Conservation (phyloP, 2,888 invertebrate genomes). For the Pyrrhosoma nymphula region DNA sequence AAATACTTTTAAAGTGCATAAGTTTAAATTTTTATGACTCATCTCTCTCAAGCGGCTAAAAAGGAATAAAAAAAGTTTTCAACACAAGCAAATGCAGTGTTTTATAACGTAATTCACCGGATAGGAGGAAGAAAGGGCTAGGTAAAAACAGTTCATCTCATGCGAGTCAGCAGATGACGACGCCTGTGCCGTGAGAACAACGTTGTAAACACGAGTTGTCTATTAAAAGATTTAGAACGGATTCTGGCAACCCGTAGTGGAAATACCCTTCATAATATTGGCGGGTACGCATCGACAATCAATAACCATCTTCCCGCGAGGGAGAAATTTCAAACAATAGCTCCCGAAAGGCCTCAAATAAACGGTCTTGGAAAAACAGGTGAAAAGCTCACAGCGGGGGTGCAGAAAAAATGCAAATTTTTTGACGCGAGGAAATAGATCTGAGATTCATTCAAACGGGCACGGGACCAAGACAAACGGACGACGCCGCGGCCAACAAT, state of each 20-base stretch:
- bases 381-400: background rate
- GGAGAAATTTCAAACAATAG: constrained; percentile 36
- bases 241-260: background rate
- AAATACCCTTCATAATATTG: constrained; percentile 40
- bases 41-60: too few species aligned
- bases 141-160: background rate
- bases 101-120: background rate
- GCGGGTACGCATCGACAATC: constrained; percentile 4
- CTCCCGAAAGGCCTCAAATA: background rate
- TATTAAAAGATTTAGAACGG: background rate
- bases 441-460: constrained; percentile 42
- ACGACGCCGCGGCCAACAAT: constrained; percentile 28
- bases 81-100: background rate
- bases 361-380: background rate
- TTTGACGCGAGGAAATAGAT: background rate
- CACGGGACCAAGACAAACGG: constrained; percentile 17
- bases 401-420: background rate
- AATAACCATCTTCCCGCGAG: background rate
- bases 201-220: background rate
- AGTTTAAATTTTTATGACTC: too few species aligned
- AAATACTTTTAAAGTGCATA: too few species aligned
- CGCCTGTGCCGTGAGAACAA: background rate
- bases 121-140: background rate
- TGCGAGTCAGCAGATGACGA: background rate
- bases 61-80: too few species aligned